A percentile compares a stretch with the other conserved stretches of the same genome.
Conservation (phyloP, 30 jellyfish, hydroid and myxozoan genomes). For the Hydractinia symbiolongicarpus region DNA sequence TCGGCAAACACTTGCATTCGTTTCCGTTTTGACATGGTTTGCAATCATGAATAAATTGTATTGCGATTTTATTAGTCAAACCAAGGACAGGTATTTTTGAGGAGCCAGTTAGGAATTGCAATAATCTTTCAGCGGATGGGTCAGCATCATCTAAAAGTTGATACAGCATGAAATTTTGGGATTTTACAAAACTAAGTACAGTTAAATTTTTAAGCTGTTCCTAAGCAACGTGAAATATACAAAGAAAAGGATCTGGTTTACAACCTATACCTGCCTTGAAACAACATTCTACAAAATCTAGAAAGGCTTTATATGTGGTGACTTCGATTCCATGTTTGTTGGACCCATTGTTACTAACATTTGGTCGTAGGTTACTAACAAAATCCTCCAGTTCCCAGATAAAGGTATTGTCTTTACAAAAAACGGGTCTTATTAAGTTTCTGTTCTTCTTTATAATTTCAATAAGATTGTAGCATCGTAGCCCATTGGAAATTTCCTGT, state of each 20-base stretch:
- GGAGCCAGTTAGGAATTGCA: conserved; percentile 1
- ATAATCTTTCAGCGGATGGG: not conserved
- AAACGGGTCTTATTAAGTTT: not conserved
- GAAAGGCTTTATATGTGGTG: not conserved
- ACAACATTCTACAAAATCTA: conserved; percentile 13
- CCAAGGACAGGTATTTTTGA: not conserved
- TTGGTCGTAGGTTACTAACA: not conserved
- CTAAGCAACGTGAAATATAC: too few species aligned
- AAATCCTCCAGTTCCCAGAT: not conserved
- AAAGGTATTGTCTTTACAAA: not conserved
- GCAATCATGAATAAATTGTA: too few species aligned
- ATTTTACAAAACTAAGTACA: not conserved
- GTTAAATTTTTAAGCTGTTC: too few species aligned
- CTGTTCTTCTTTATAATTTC: not conserved
- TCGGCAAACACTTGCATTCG: not conserved
- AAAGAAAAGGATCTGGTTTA: not conserved
- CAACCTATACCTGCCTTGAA: not conserved
- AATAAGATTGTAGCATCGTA: not conserved
- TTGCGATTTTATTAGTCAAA: not conserved
- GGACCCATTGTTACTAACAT: not conserved
- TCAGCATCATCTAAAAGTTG: not conserved
- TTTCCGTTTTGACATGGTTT: conserved; percentile 3
- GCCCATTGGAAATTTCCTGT: not conserved
- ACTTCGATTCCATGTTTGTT: not conserved
- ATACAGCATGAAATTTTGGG: too few species aligned